Conservation (phyloP, 1,140 invertebrate genomes). For the Orussus abietinus region DNA sequence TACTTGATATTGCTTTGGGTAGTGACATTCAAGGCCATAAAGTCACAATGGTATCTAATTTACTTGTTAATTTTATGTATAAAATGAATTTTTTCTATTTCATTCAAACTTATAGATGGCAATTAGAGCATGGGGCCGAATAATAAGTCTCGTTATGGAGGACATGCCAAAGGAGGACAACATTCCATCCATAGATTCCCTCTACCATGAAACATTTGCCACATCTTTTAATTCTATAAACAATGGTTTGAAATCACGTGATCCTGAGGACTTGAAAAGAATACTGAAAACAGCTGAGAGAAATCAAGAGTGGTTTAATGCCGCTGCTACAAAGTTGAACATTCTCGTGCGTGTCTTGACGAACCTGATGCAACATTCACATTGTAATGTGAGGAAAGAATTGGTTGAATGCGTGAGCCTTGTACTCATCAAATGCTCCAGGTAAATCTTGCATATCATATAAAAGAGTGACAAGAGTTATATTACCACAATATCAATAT, state of each 20-base stretch:
- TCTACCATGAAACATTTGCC: too few relatives aligned
- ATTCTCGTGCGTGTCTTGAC: conserved; percentile 51
- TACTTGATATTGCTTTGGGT: conserved; percentile 57
- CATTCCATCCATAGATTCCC: conserved; percentile 6
- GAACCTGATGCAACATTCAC: conserved; percentile 52
- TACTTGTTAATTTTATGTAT: conserved; percentile 15
- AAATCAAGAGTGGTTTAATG: conserved; percentile 56
- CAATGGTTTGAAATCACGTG: conserved; percentile 10
- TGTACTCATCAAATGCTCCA: conserved; percentile 55
- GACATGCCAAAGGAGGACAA: conserved; percentile 36
- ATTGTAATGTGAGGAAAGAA: conserved; percentile 57
- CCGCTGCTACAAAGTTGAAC: conserved; percentile 56
- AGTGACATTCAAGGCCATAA: conserved; percentile 59
- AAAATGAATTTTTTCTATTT: conserved; percentile 10
- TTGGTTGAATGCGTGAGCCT: conserved; percentile 50
- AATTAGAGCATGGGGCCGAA: conserved; percentile 51
- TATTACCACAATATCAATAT: too few relatives aligned
- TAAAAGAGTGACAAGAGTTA: too few relatives aligned
- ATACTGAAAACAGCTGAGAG: conserved; percentile 47
- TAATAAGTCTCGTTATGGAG: conserved; percentile 51
- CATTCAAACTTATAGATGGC: conserved; percentile 40
- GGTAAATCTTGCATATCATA: conserved; percentile 43
- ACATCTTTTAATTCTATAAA: too few relatives aligned
- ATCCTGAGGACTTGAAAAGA: conserved; percentile 35
- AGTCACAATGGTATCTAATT: conserved; percentile 54